A percentile compares a stretch with the other conserved stretches of the same genome.
phyloP scores from a whole-genome alignment of 2,113 vertebrate genomes.

The Terrapene triunguis region DNA sequence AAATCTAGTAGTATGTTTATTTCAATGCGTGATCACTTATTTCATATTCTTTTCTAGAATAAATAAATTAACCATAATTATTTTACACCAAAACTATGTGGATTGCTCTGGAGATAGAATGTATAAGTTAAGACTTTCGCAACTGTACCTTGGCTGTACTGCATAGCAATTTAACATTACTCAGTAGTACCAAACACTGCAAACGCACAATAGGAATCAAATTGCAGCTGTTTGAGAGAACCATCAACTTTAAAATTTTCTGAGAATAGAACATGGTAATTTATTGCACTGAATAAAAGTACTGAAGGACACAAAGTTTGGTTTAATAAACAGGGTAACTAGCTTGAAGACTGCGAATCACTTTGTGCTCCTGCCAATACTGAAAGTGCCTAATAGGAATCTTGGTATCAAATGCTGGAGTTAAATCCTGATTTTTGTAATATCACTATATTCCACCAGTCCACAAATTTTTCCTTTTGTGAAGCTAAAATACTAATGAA shows the following conservation, averaged over 20 bases:
- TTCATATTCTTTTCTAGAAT: slow-evolving; percentile 17
- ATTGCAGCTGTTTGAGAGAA: not conserved
- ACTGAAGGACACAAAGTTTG: not conserved
- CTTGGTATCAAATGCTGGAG: not conserved
- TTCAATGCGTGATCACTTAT: not conserved
- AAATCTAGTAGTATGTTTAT: not conserved
- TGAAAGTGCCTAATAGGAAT: not conserved
- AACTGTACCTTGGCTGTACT: not conserved
- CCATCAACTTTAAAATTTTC: not conserved
- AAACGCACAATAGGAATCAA: not conserved
- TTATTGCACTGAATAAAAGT: slow-evolving; percentile 4
- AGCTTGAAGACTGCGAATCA: not conserved
- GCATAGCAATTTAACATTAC: not conserved
- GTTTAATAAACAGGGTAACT: not conserved
- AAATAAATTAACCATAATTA: slow-evolving; percentile 2
- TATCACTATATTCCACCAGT: not conserved
- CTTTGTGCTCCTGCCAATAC: not conserved
- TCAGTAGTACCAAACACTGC: not conserved
- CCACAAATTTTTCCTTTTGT: not conserved
- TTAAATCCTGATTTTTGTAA: not conserved
- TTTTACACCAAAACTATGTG: not conserved
- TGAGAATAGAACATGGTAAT: not conserved
- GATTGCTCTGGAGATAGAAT: not conserved
- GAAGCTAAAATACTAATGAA: slow-evolving; percentile 1
- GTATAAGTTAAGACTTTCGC: not conserved